Conservation (phyloP, 1,140 invertebrate species). For the Ceratina calcarata region DNA sequence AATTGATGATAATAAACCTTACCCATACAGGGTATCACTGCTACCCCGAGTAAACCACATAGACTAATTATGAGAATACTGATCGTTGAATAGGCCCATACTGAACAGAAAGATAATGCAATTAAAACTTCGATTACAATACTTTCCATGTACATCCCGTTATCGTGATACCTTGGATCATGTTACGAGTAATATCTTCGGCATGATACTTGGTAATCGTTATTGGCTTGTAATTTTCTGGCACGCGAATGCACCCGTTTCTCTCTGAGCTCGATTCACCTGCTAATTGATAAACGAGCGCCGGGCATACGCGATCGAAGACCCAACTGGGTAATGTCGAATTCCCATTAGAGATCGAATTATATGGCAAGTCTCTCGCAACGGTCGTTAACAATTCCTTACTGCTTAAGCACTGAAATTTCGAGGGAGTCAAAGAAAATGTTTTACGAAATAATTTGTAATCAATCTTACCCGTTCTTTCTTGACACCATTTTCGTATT, state of each 20-base stretch:
- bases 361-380: conserved; percentile 64
- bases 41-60: conserved; percentile 90
- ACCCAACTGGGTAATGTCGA: conserved; percentile 73
- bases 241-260: conserved; percentile 81
- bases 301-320: conserved; percentile 83
- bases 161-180: conserved; percentile 70
- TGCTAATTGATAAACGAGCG: conserved; percentile 84
- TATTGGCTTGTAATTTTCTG: conserved; percentile 70
- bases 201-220: conserved; percentile 42
- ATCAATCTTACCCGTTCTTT: conserved; percentile 57
- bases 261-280: conserved; percentile 80
- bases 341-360: conserved; percentile 57
- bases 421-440: neutral
- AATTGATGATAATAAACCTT: conserved; percentile 94
- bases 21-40: conserved; percentile 94
- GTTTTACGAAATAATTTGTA: conserved; percentile 3
- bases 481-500: conserved; percentile 37
- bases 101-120: conserved; percentile 77
- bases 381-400: conserved; percentile 73
- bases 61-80: conserved; percentile 92
- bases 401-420: conserved; percentile 77
- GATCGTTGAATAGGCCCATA: conserved; percentile 90
- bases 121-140: conserved; percentile 5
- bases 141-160: neutral
- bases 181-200: conserved; percentile 67